Base-by-base conservation (phyloP, 2,888 invertebrate species). In the Galerucella nymphaeae region DNA sequence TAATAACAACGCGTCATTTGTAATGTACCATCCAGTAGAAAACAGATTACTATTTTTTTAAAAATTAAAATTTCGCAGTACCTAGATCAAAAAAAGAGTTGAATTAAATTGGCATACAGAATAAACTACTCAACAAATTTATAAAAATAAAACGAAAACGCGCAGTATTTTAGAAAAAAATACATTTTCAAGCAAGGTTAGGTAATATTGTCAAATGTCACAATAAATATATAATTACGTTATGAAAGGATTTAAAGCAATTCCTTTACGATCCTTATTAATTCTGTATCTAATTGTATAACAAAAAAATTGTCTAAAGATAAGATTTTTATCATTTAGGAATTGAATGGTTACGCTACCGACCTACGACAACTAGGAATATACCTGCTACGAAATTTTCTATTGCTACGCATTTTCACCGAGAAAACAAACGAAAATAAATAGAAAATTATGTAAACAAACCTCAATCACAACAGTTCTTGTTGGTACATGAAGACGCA, bases 401-500 rank as follows among this genome's bases (percentile, higher is more conserved):
- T 58, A 30, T 5, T 14, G 8, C n/a, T 0, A 8, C 58, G 58
- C 58, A 58, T 58, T 58, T 55, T 18, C 55, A 10, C 1, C 55
- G 55, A 58, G 16, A 20, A 14, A 53, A 18, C 10, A 18, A 38
- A n/a, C 30, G 20, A 59, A 30, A 38, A 61, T 8, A 45, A 18
- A 18, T 18, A 62, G 8, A 42, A 62, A 42, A 41, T 42, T 62
- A 62, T 62, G 38, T 66, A 23, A 48, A 67, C 67, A 59, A 67
- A 67, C 67, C 67, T 67, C 23, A 59, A 42, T 67, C 50, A 67
- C 58, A 61, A 59, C 38, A 59, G 20, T 18, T 67, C 61, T 48
- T 55, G 30, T 23, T 16, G 18, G 70, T 63, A 42, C 63, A 63
- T 63, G 63, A 64, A 70, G 63, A 70, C 70, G 70, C 30, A 42